A percentile compares a stretch with the other conserved stretches of the same genome.
Conservation (phyloP, 30 jellyfish, hydroid and myxozoan species). For the Sanderia malayensis region DNA sequence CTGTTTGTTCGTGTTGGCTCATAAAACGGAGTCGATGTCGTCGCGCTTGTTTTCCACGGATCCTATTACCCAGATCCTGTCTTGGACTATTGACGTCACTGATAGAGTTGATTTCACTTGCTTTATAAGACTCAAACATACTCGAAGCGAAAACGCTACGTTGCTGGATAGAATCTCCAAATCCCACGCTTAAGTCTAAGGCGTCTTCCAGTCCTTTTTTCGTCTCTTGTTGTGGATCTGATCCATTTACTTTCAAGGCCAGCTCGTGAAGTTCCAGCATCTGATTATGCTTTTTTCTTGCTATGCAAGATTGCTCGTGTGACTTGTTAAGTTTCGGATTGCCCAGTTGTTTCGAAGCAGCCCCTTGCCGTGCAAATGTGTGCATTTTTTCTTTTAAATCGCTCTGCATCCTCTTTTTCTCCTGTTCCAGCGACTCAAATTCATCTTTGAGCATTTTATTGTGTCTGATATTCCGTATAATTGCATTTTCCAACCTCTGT, state of each 20-base stretch:
- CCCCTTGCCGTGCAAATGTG: constrained; percentile 16
- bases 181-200: too few relatives aligned
- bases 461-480: constrained; percentile 40
- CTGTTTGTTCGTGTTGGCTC: too few relatives aligned
- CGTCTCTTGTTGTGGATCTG: background rate
- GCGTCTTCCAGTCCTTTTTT: too few relatives aligned
- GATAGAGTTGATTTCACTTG: too few relatives aligned
- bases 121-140: too few relatives aligned
- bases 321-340: background rate
- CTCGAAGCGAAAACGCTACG: too few relatives aligned
- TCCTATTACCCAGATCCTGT: too few relatives aligned
- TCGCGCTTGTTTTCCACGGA: too few relatives aligned
- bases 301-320: background rate
- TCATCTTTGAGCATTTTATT: constrained; percentile 21
- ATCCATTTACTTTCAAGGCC: background rate
- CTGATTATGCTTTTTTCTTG: background rate
- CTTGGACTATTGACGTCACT: too few relatives aligned
- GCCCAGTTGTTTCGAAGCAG: too few relatives aligned
- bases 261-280: background rate
- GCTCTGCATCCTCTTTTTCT: constrained; percentile 21
- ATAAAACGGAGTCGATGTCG: too few relatives aligned
- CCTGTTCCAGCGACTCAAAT: constrained; percentile 34
- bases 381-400: constrained; percentile 36
- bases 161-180: too few relatives aligned
- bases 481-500: constrained; percentile 43